Evolutionary conservation across 1,140 invertebrate genomes (phyloP).

Genomic region (Drosophila ercepeae): DNA sequence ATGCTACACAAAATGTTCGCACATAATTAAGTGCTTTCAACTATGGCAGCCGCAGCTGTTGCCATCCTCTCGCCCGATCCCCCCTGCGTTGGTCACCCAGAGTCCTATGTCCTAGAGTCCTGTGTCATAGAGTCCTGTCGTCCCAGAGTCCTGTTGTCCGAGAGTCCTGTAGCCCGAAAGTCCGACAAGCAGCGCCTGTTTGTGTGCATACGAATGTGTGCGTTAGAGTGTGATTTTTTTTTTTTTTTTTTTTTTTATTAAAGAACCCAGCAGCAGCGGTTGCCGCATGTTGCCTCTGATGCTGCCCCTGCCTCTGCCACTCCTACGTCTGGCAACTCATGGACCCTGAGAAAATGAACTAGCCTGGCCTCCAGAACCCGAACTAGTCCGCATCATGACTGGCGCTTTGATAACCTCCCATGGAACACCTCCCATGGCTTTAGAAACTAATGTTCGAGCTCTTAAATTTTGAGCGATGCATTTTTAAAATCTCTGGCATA

Average conservation of each 20-base stretch:
- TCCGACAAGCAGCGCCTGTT: slow-evolving; percentile 6
- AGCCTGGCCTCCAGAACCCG: not conserved
- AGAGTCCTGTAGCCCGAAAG: slow-evolving; percentile 4
- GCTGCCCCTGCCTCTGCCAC: too few relatives aligned
- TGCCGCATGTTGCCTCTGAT: too few relatives aligned
- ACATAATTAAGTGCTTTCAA: slow-evolving; percentile 56
- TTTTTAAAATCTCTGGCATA: too few relatives aligned
- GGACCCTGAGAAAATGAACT: not conserved
- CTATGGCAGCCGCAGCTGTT: slow-evolving; percentile 19
- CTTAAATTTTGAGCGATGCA: too few relatives aligned
- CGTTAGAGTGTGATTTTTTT: slow-evolving; percentile 8
- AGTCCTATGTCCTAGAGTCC: not conserved
- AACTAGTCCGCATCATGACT: slow-evolving; percentile 17
- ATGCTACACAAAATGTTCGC: slow-evolving; percentile 47
- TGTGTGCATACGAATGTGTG: not conserved
- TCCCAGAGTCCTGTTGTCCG: not conserved
- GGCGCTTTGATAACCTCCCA: slow-evolving; percentile 11
- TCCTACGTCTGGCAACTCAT: slow-evolving; percentile 1
- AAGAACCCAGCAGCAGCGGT: slow-evolving; percentile 9
- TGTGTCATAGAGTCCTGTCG: not conserved
- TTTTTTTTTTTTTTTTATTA: slow-evolving; percentile 13
- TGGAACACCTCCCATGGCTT: too few relatives aligned
- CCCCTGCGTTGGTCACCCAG: not conserved
- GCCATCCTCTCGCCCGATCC: not conserved
- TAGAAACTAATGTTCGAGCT: too few relatives aligned